A percentile compares a stretch with the other conserved stretches of the same genome.
These are phyloP conservation scores for Dryomyza anilis DNA, from an alignment of 2,888 invertebrate species.

Conservation along the genomic window DNA sequence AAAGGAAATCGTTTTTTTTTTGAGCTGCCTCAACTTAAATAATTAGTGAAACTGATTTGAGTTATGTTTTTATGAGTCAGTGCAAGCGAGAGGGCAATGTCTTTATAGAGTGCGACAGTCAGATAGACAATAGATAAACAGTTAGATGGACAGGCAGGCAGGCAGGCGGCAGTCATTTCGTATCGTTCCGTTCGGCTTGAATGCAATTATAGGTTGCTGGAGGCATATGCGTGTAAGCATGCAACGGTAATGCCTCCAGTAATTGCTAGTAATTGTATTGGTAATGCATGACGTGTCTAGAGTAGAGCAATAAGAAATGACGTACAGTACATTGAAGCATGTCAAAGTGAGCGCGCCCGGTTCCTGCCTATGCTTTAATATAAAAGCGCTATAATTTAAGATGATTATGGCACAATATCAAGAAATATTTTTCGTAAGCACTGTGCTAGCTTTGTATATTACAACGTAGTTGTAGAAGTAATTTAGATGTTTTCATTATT, in stretches of 20 bases:
- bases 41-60: slow-evolving; percentile 3
- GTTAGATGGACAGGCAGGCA: neutral
- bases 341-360: no score
- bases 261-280: no score
- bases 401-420: no score
- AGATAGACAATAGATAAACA: neutral
- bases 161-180: neutral
- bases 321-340: no score
- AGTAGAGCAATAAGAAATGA: no score
- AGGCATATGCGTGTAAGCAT: slow-evolving; percentile 8
- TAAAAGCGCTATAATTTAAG: no score
- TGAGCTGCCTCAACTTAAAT: neutral
- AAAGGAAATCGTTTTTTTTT: slow-evolving; percentile 9
- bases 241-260: neutral
- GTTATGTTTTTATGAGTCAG: slow-evolving; percentile 10
- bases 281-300: no score
- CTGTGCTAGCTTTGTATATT: no score
- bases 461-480: no score
- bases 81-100: neutral
- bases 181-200: slow-evolving; percentile 5
- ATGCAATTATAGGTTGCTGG: slow-evolving; percentile 10
- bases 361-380: no score
- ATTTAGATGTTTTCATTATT: no score
- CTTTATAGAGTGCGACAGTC: neutral
- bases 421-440: no score